Conservation (phyloP, 1,140 invertebrate genomes). For the Sitodiplosis mosellana region DNA sequence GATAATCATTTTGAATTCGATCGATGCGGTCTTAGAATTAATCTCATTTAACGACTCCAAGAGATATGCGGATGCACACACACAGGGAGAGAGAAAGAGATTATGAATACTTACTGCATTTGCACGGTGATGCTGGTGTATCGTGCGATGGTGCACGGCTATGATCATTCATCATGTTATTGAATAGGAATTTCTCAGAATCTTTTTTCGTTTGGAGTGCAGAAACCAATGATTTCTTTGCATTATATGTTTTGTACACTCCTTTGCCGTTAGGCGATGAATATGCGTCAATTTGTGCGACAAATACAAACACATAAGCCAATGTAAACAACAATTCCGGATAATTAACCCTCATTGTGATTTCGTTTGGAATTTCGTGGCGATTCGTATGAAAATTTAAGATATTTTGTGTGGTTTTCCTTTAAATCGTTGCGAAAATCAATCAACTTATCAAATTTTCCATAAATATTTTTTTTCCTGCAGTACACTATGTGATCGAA, state of each 20-base stretch:
- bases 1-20: slow-evolving; percentile 3
- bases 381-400: too few relatives aligned
- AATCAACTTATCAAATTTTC: too few relatives aligned
- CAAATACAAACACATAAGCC: not conserved
- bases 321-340: not conserved
- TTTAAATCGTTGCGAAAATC: too few relatives aligned
- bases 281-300: not conserved
- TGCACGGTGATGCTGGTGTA: slow-evolving; percentile 22
- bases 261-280: not conserved
- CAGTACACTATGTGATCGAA: too few relatives aligned
- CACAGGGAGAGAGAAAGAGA: not conserved
- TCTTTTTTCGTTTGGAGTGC: not conserved
- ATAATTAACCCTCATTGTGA: too few relatives aligned
- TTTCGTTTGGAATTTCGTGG: too few relatives aligned
- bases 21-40: not conserved
- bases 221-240: not conserved
- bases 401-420: too few relatives aligned
- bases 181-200: not conserved
- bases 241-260: not conserved
- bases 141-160: slow-evolving; percentile 22
- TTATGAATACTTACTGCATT: slow-evolving; percentile 19
- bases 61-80: not conserved
- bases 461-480: too few relatives aligned
- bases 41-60: not conserved
- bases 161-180: not conserved